Percentiles rank a stretch among this genome's conserved stretches.
phyloP scores from a whole-genome alignment of 2,888 invertebrate species.

The Limnephilus rhombicus region DNA sequence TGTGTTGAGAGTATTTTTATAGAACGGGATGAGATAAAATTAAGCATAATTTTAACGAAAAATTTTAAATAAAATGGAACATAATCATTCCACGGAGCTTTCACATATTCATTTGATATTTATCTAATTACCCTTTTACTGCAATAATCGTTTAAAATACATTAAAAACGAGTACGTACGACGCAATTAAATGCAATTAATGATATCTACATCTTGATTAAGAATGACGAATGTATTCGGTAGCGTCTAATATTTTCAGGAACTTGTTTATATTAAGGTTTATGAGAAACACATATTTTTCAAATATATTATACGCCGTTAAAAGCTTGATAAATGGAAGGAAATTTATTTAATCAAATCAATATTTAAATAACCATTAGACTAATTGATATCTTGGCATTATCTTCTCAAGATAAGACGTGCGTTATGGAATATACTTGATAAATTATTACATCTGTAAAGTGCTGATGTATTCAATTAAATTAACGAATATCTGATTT shows the following conservation, averaged over 20 bases:
- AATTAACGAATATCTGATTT: background rate
- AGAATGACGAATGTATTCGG: background rate
- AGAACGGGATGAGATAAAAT: background rate
- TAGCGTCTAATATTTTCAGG: background rate
- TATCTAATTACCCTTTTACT: background rate
- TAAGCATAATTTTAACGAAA: background rate
- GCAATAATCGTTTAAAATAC: background rate
- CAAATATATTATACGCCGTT: background rate
- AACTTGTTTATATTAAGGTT: slow-evolving; percentile 34
- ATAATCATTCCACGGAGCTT: background rate
- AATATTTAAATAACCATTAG: slow-evolving; percentile 39
- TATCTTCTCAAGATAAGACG: background rate
- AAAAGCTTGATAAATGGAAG: slow-evolving; percentile 7
- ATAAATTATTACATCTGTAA: slow-evolving; percentile 21
- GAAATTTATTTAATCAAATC: slow-evolving; percentile 4
- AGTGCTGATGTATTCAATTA: slow-evolving; percentile 16
- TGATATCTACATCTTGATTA: background rate
- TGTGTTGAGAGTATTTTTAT: too few species aligned
- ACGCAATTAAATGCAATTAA: background rate
- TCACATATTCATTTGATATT: background rate
- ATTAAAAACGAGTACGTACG: background rate
- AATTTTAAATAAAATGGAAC: background rate
- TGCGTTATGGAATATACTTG: slow-evolving; percentile 11
- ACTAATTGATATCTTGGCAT: slow-evolving; percentile 9
- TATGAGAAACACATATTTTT: background rate